A percentile compares a stretch with the other conserved stretches of the same genome.
These are phyloP conservation scores for Nomada fabriciana DNA, from an alignment of 2,888 invertebrate genomes.

Conservation along the genomic window DNA sequence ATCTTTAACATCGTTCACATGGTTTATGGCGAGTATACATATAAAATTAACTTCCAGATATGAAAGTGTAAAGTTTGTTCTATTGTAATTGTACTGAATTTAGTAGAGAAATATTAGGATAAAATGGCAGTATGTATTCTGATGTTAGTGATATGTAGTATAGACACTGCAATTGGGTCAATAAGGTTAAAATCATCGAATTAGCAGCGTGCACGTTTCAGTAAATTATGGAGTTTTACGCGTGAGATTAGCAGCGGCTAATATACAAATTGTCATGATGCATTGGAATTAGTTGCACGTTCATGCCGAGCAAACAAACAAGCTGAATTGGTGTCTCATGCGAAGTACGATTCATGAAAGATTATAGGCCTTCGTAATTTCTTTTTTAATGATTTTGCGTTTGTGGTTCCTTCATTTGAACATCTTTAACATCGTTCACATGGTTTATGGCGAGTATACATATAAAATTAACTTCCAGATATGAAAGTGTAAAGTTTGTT, in stretches of 20 bases:
- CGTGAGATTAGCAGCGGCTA: not conserved
- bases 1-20: too few relatives aligned
- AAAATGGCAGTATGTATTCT: not conserved
- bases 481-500: not conserved
- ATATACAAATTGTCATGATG: not conserved
- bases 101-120: too few relatives aligned
- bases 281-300: not conserved
- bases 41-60: not conserved
- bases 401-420: too few relatives aligned
- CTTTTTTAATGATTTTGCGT: too few relatives aligned
- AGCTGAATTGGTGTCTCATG: too few relatives aligned
- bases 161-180: not conserved
- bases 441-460: too few relatives aligned
- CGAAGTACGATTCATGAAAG: not conserved
- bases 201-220: not conserved
- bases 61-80: not conserved
- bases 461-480: not conserved
- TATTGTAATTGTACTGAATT: too few relatives aligned
- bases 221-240: not conserved
- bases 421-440: too few relatives aligned
- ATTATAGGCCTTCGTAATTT: too few relatives aligned
- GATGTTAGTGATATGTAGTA: not conserved
- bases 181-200: constrained; percentile 2
- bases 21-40: too few relatives aligned
- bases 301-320: not conserved